phyloP scores from a whole-genome alignment of 2,888 invertebrate species.

The Andrena dorsata region DNA sequence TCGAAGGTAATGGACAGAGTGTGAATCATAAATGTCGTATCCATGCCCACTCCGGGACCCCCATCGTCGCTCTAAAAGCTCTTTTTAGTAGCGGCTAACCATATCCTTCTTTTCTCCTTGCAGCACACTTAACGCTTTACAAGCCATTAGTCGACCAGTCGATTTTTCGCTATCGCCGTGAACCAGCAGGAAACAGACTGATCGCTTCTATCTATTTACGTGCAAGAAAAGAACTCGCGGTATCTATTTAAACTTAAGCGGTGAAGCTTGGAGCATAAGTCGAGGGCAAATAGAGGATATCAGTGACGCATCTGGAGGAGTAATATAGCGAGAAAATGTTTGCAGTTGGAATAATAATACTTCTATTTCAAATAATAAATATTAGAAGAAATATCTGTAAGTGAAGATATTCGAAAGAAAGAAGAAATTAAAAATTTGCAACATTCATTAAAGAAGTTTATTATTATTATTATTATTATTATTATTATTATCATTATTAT shows the following conservation, averaged over 20 bases:
- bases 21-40: constrained; percentile 50
- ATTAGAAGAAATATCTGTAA: too few species aligned
- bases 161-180: constrained; percentile 13
- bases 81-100: constrained; percentile 36
- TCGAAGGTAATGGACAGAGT: constrained; percentile 40
- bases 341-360: too few species aligned
- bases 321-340: too few species aligned
- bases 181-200: not conserved
- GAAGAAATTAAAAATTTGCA: too few species aligned
- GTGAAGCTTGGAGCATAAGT: not conserved
- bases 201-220: not conserved
- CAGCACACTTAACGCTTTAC: constrained; percentile 38
- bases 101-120: constrained; percentile 21
- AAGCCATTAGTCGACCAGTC: constrained; percentile 27
- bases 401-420: too few species aligned
- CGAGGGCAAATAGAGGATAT: not conserved
- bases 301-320: not conserved
- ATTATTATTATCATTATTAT: too few species aligned
- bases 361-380: too few species aligned
- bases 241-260: not conserved
- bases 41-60: constrained; percentile 17
- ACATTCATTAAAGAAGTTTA: too few species aligned
- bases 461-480: too few species aligned
- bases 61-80: constrained; percentile 42
- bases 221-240: not conserved